Evolutionary conservation across 2,113 vertebrate genomes (phyloP), one percentile per base, ranked within the genome.

Genomic region (Caloenas nicobarica): DNA sequence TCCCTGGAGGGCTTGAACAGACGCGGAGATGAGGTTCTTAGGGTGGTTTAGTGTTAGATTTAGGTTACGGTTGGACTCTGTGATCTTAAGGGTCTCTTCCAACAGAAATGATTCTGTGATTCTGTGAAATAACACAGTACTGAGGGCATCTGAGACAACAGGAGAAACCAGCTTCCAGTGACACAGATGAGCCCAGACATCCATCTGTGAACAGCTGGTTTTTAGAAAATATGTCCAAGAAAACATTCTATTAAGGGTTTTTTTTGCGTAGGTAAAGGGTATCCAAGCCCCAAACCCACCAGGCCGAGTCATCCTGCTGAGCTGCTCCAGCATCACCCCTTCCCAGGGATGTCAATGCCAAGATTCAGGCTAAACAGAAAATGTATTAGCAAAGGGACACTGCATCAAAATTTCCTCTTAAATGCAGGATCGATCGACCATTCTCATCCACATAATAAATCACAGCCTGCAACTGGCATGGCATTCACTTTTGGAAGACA

Each of bases 401-500:
- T 13, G 26, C 46, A 85, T 13, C 50, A 48, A 22, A 64, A 21
- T 29, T 16, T 42, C 38, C 48, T 57, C 28, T 51, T 28, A 21
- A 53, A 28, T 38, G 16, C 5, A 58, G 36, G n/a, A 57, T 2
- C 34, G 61, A 57, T 44, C 24, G 38, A n/a, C 19, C 54, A 61
- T 3, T 53, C 29, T 62, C 5, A 16, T 2, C 29, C 62, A 24
- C 22, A 15, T 0, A 0, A 6, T 23, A 84, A 46, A 64, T 34
- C 36, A 14, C 33, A 84, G 69, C 31, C n/a, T 17, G 68, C 40
- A 18, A 15, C 28, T 48, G 51, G 40, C 21, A 29, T 3, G 3
- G 65, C 2, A 1, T 7, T 48, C 61, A 12, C n/a, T 48, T 77
- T 26, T 58, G 31, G 50, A 61, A 81, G 53, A 56, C 0, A 0